These are phyloP conservation scores for Pimpla rufipes DNA, from an alignment of 2,888 invertebrate genomes.

Conservation along the genomic window DNA sequence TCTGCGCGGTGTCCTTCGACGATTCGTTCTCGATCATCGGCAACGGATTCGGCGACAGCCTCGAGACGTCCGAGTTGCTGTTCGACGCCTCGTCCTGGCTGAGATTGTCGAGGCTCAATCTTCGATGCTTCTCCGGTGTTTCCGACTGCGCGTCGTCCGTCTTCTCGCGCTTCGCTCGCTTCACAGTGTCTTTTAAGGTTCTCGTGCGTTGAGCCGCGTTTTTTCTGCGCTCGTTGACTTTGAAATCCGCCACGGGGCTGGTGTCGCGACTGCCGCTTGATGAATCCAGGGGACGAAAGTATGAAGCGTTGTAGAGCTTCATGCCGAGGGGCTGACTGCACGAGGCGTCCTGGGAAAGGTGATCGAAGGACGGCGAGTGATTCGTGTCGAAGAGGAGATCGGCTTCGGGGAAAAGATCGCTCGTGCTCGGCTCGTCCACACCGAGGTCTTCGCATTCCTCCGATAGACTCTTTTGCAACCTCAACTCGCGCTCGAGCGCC, in stretches of 20 bases:
- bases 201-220: conserved; percentile 74
- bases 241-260: conserved; percentile 85
- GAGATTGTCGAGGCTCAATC: conserved; percentile 78
- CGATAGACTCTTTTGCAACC: conserved; percentile 90
- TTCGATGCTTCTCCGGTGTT: conserved; percentile 76
- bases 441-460: conserved; percentile 93
- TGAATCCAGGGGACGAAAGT: conserved; percentile 84
- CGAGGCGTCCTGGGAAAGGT: conserved; percentile 86
- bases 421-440: conserved; percentile 92
- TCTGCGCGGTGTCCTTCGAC: conserved; percentile 71
- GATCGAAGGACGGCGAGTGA: conserved; percentile 89
- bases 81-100: conserved; percentile 83
- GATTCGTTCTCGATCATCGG: conserved; percentile 76
- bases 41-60: conserved; percentile 78
- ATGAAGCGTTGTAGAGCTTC: conserved; percentile 80
- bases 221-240: conserved; percentile 79
- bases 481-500: conserved; percentile 87
- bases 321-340: conserved; percentile 83
- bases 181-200: conserved; percentile 72
- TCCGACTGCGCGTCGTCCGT: conserved; percentile 70
- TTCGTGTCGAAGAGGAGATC: conserved; percentile 91
- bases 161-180: conserved; percentile 72
- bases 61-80: conserved; percentile 80
- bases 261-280: conserved; percentile 85
- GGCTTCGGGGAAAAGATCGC: conserved; percentile 92